These are phyloP conservation scores for Heliconius ethilla DNA, from an alignment of 2,888 invertebrate species.

Conservation along the genomic window DNA sequence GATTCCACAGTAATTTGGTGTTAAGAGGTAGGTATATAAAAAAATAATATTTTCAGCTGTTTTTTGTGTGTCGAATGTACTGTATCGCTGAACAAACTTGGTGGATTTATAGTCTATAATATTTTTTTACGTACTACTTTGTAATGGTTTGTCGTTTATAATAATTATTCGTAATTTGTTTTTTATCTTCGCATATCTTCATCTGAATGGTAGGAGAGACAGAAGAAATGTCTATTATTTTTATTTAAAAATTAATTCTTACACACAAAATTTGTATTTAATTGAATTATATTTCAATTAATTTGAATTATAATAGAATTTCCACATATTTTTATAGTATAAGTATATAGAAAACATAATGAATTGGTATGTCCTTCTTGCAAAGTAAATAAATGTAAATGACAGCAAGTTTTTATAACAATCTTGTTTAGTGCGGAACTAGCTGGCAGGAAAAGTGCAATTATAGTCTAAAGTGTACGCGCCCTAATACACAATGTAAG, in stretches of 20 bases:
- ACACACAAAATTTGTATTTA: too few species aligned
- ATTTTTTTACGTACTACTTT: neutral
- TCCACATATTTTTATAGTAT: neutral
- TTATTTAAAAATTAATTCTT: too few species aligned
- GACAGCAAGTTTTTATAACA: slow-evolving; percentile 40
- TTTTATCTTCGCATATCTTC: neutral
- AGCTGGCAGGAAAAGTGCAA: slow-evolving; percentile 54
- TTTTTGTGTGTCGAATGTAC: neutral
- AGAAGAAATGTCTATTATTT: too few species aligned
- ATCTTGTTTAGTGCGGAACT: slow-evolving; percentile 48
- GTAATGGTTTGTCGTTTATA: neutral
- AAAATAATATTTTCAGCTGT: slow-evolving; percentile 8
- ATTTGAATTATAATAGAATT: neutral
- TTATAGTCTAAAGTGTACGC: slow-evolving; percentile 49
- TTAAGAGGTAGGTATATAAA: neutral
- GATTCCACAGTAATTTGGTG: slow-evolving; percentile 13
- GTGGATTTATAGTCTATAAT: neutral
- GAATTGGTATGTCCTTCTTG: neutral
- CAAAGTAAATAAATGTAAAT: slow-evolving; percentile 41
- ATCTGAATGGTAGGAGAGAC: too few species aligned
- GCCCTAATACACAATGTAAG: slow-evolving; percentile 40
- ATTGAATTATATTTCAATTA: too few species aligned
- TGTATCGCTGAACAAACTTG: neutral
- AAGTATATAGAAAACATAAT: neutral
- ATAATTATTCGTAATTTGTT: neutral